A percentile compares a stretch with the other conserved stretches of the same genome.
Evolutionary conservation across 2,797 vertebrate species (phyloP).

Genomic region (Centropyge bicolor): DNA sequence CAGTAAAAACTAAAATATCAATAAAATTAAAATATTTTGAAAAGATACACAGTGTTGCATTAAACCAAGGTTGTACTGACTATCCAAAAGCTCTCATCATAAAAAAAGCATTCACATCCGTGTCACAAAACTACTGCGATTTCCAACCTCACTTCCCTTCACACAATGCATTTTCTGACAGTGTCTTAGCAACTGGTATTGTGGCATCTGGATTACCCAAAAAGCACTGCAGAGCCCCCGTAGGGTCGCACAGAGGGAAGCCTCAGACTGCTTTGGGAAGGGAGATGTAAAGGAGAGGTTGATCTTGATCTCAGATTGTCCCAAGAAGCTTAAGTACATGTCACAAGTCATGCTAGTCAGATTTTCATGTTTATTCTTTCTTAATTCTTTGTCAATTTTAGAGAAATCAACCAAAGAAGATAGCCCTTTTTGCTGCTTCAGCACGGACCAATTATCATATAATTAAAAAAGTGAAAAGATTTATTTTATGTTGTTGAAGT

Average conservation of each 20-base stretch:
- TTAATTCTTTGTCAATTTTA: constrained; percentile 11
- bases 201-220: constrained; percentile 80
- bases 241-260: constrained; percentile 53
- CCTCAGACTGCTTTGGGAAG: constrained; percentile 48
- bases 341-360: constrained; percentile 6
- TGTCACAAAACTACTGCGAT: constrained; percentile 33
- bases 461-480: not conserved
- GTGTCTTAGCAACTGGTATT: constrained; percentile 82
- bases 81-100: not conserved
- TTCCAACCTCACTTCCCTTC: constrained; percentile 35
- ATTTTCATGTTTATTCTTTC: not conserved
- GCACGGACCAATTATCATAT: not conserved
- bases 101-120: constrained; percentile 8
- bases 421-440: not conserved
- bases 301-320: constrained; percentile 59
- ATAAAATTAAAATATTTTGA: not conserved
- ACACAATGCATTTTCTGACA: constrained; percentile 69
- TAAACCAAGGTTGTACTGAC: not conserved
- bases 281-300: constrained; percentile 46
- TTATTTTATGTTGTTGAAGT: constrained; percentile 7
- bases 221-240: constrained; percentile 64
- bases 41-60: not conserved
- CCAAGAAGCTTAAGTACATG: constrained; percentile 40
- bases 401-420: not conserved
- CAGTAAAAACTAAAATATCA: no score